These are phyloP conservation scores for Podiceps cristatus DNA, from an alignment of 2,113 vertebrate species.

Conservation along the genomic window DNA sequence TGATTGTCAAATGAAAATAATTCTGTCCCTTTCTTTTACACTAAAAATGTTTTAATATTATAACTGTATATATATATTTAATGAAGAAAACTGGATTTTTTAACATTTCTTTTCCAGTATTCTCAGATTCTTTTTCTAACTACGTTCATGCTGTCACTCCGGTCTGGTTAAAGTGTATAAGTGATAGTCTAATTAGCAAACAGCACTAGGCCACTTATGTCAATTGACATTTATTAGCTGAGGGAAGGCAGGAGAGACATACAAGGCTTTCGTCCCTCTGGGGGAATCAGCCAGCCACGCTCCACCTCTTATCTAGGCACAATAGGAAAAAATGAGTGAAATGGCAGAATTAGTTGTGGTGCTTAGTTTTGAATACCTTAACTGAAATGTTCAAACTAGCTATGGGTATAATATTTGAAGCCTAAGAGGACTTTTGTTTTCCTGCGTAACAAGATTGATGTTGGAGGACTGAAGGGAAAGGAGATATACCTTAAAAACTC, in stretches of 20 bases:
- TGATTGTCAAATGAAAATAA: not conserved
- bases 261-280: not conserved
- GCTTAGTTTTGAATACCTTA: not conserved
- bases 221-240: conserved; percentile 30
- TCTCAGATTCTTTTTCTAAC: not conserved
- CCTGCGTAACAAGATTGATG: not conserved
- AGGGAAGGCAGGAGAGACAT: not conserved
- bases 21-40: not conserved
- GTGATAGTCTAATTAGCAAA: conserved; percentile 35
- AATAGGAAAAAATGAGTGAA: not conserved
- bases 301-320: not conserved
- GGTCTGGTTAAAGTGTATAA: not conserved
- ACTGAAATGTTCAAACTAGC: not conserved
- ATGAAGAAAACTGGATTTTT: not conserved
- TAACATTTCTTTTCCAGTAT: not conserved
- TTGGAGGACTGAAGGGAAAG: not conserved
- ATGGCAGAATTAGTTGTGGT: not conserved
- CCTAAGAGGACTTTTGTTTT: not conserved
- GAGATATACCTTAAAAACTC: not conserved
- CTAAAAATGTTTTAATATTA: not conserved
- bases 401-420: not conserved
- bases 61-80: not conserved
- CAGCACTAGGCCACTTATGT: not conserved
- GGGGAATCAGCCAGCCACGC: not conserved
- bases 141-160: not conserved